phyloP scores from a whole-genome alignment of 2,888 invertebrate genomes.

The Hydriomena furcata region DNA sequence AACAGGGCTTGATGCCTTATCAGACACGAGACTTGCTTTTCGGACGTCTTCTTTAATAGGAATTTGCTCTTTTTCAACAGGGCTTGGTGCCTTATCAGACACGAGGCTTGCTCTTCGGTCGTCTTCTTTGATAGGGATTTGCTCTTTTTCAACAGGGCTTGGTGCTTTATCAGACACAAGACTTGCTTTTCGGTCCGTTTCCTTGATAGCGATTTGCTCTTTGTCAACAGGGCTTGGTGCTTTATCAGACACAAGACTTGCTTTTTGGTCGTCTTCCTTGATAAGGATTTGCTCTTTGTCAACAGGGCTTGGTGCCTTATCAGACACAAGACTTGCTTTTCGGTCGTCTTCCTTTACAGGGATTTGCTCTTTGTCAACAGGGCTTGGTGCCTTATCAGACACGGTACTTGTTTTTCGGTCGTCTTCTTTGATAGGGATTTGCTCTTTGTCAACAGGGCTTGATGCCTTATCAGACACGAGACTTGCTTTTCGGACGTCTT shows the following conservation, averaged over 20 bases:
- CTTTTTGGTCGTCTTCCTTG: background rate
- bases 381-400: slow-evolving; percentile 24
- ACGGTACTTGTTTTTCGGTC: slow-evolving; percentile 16
- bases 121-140: slow-evolving; percentile 1
- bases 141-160: slow-evolving; percentile 11
- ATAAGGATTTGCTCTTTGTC: slow-evolving; percentile 6
- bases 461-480: slow-evolving; percentile 6
- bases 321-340: no score
- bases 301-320: no score
- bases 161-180: slow-evolving; percentile 18
- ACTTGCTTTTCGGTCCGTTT: slow-evolving; percentile 6
- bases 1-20: background rate
- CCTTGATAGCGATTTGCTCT: background rate
- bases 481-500: background rate
- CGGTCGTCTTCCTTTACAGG: no score
- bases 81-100: slow-evolving; percentile 9
- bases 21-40: slow-evolving; percentile 17
- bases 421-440: background rate
- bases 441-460: background rate
- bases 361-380: no score
- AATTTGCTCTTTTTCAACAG: background rate
- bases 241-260: background rate
- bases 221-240: background rate
- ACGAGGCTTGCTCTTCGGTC: slow-evolving; percentile 14
- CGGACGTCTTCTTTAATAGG: slow-evolving; percentile 1